Conservation (phyloP, 2,888 invertebrate species). For the Euplexia lucipara region DNA sequence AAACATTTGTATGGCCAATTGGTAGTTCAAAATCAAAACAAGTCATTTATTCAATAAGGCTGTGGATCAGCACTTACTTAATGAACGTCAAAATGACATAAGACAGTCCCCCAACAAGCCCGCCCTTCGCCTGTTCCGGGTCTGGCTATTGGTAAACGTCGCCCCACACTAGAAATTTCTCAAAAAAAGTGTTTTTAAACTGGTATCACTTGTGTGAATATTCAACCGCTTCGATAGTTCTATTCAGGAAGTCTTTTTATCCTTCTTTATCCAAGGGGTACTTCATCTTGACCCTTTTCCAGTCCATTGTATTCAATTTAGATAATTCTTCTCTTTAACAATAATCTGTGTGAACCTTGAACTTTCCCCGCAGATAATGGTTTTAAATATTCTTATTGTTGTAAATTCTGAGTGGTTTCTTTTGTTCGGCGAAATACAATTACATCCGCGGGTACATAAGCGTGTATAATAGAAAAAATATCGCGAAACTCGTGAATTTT, state of each 20-base stretch:
- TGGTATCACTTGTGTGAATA: neutral
- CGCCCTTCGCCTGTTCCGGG: too few relatives aligned
- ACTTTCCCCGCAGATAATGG: slow-evolving; percentile 33
- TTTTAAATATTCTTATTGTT: slow-evolving; percentile 50
- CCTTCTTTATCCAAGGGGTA: slow-evolving; percentile 6
- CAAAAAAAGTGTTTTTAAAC: neutral
- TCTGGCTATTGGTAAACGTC: too few relatives aligned
- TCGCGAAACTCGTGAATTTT: slow-evolving; percentile 31
- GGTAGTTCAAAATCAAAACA: too few relatives aligned
- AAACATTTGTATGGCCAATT: too few relatives aligned
- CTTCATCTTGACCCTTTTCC: slow-evolving; percentile 19
- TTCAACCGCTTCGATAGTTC: too few relatives aligned
- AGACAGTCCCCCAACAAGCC: too few relatives aligned
- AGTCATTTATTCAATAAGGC: too few relatives aligned
- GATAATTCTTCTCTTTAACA: slow-evolving; percentile 32
- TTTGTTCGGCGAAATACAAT: slow-evolving; percentile 53
- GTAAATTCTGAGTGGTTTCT: slow-evolving; percentile 42
- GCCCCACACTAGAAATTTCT: too few relatives aligned
- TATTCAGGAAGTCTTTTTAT: neutral
- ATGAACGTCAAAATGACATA: too few relatives aligned
- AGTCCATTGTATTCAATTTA: slow-evolving; percentile 32
- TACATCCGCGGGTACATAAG: slow-evolving; percentile 40
- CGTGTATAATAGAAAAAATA: slow-evolving; percentile 39
- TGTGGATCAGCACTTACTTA: too few relatives aligned
- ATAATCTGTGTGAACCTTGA: slow-evolving; percentile 33